Evolutionary conservation across 1,140 invertebrate genomes (phyloP), one percentile per base, ranked within the genome.

Genomic region (Listronotus bonariensis): DNA sequence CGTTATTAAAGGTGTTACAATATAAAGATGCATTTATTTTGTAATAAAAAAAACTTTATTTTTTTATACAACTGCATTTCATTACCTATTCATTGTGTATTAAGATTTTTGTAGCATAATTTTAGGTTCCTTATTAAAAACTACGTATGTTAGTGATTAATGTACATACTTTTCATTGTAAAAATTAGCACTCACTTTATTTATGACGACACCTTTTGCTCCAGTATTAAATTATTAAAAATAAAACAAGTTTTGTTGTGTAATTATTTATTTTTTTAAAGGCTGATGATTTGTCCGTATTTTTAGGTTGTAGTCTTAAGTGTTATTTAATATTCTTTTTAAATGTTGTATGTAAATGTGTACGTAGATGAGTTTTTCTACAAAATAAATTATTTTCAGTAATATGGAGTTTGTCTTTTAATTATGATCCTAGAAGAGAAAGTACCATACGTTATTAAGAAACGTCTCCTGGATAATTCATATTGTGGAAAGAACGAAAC

Each of bases 221-320:
- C 11, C 58, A 61, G 58, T 61, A 61, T 61, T 61, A 61, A 59
- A 52, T 31, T 38, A 5, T n/a, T 49, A 32, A 38, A 41, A 54
- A 38, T 38, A 40, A 41, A 40, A 18, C 38, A 38, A 11, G 34
- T 54, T 54, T 38, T 38, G 52, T 51, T 61, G 34, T 20, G 49
- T 51, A 51, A 15, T 61, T 46, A 48, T 59, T 59, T 48, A 59
- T 59, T 59, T 52, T 61, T 49, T 59, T 61, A 11, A 61, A 52
- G 58, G 46, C 48, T 51, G 48, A 51, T 45, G 7, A 43, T 58
- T 46, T 58, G 20, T 46, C 43, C 46, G 32, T 43, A 58, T 34
- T 43, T 57, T 56, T 40, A 42, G 14, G 15, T 31, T 36, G 15
- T 20, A 31, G n/a, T 20, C 34, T 38, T 54, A 54, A 54, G 52